Evolutionary conservation across 2,888 invertebrate species (phyloP), one percentile per base, ranked within the genome.

Genomic region (Mesoligia furuncula): DNA sequence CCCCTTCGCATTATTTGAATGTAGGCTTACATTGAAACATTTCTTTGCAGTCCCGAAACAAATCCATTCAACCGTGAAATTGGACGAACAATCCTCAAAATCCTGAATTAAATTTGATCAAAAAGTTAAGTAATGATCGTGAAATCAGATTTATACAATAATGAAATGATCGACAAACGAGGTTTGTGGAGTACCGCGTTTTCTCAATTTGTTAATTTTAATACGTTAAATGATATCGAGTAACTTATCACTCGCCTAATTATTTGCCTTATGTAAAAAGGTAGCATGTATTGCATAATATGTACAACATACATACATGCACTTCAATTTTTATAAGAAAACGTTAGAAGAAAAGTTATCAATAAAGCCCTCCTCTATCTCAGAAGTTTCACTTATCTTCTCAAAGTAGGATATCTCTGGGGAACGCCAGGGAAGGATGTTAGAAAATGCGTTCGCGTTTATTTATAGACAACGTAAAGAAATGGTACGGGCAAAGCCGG

Each of bases 51-150:
- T 84, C 87, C 92, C 93, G 93, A 95, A 96, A 96, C 94, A 95
- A 95, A 95, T 91, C 93, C 92, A 93, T 95, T 95, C 93, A 95
- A 88, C 92, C 94, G 91, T 93, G 90, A 95, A 95, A 96, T 96
- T 95, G 93, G 92, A 93, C 91, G 93, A 94, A 93, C 93, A 93
- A 93, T 93, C 93, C 94, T 93, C 93, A 93, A 95, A 94, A 94
- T 94, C 94, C 91, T 90, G 92, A 93, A 94, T 94, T 91, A 92
- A 94, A 94, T 95, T 95, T 94, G 93, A 94, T 95, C 94, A 93
- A 93, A 95, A 94, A 94, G 93, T 95, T 93, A 93, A 94, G 92
- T 93, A 94, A 95, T 94, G 93, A 94, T 94, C 91, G 89, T 89
- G 87, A 93, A 93, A 93, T 92, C 91, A 89, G 90, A 91, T 94